Conservation (phyloP, 2,113 vertebrate genomes). For the Geococcyx californianus region DNA sequence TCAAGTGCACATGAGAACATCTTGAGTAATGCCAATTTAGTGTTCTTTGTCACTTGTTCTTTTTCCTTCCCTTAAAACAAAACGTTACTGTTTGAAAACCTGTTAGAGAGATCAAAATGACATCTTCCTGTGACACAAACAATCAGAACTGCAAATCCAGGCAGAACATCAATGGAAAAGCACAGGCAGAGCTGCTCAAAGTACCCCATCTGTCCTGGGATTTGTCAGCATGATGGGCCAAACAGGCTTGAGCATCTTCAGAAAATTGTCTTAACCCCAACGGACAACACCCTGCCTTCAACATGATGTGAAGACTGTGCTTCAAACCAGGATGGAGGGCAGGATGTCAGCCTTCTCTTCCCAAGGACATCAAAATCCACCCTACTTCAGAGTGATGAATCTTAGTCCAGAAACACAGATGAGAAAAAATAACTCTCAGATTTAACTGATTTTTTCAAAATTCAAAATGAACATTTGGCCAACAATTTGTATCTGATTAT, state of each 20-base stretch:
- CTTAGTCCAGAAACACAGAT: neutral
- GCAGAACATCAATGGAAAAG: neutral
- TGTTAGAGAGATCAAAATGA: slow-evolving; percentile 28
- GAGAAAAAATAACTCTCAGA: neutral
- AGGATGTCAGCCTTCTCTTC: neutral
- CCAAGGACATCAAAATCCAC: neutral
- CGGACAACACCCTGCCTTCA: neutral
- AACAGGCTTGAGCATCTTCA: slow-evolving; percentile 1
- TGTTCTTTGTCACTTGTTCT: neutral
- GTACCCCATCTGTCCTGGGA: neutral
- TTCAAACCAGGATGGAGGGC: neutral
- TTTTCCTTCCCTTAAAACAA: neutral
- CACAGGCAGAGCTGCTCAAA: neutral
- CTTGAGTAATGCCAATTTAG: neutral
- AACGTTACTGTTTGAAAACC: slow-evolving; percentile 40
- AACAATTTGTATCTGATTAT: neutral
- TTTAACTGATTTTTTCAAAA: neutral
- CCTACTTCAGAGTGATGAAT: neutral
- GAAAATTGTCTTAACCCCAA: neutral
- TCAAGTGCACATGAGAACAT: neutral
- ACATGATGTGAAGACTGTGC: neutral
- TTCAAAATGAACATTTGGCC: neutral
- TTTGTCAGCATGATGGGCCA: neutral
- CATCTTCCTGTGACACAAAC: neutral
- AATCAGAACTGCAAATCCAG: slow-evolving; percentile 4